Evolutionary conservation across 2,797 vertebrate genomes (phyloP), one percentile per base, ranked within the genome.

Genomic region (Paedocypris micromegethes): DNA sequence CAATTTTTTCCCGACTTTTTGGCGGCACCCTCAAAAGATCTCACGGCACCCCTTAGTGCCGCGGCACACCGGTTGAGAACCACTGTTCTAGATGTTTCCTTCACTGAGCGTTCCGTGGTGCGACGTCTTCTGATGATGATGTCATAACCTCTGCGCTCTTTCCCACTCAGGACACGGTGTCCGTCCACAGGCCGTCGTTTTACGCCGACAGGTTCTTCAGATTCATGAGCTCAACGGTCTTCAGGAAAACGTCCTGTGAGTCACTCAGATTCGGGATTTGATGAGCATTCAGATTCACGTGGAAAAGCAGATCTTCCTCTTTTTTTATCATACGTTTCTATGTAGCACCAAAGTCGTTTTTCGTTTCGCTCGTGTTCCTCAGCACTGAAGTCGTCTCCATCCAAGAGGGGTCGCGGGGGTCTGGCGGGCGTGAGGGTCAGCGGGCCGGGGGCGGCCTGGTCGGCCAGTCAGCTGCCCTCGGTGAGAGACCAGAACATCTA

Each of bases 121-220:
- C 23, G 23, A 23, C 23, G 23, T 23, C 23, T 23, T 23, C 23
- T 23, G 23, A 23, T 23, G 23, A 23, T 23, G 23, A 23, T 23
- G 23, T 23, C 23, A 23, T 23, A 23, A 23, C 23, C 23, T 23
- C 41, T 39, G 72, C 47, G 79, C 42, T 72, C 41, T 66, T 40
- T 6, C 41, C 47, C 63, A 63, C 49, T 75, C 78, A 99, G 96
- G 96, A 98, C 87, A 98, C 96, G 0, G 95, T 98, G 42, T 98
- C 96, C 0, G 96, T 98, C 51, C 96, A 98, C 81, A 90, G 96
- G 72, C 96, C 96, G 0, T 94, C 93, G 81, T 98, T 98, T 86
- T 98, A 98, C 0, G 96, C 96, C 0, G 95, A 98, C 65, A 87
- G 96, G 68, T 98, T 98, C 87, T 95, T 96, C 88, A 95, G 94